Conservation (phyloP, 1,140 invertebrate genomes). For the Drosophila rufa region DNA sequence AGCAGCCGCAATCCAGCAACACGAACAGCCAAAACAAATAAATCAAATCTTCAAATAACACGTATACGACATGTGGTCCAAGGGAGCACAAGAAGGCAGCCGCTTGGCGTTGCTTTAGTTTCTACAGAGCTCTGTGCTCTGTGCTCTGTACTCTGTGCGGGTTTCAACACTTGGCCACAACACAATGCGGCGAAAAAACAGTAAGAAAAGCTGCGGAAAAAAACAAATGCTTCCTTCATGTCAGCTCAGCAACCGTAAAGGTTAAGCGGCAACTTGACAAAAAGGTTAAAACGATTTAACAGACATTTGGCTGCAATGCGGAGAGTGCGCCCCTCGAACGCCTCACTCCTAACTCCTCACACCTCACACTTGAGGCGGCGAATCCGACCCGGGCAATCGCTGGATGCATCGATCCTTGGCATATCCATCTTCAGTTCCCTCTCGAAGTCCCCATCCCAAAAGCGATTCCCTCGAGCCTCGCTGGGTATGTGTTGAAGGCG, state of each 20-base stretch:
- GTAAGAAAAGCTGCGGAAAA: constrained; percentile 21
- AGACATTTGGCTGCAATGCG: constrained; percentile 69
- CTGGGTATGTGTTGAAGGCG: constrained; percentile 62
- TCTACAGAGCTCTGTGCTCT: constrained; percentile 49
- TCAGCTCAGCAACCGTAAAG: constrained; percentile 78
- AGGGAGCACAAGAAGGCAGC: constrained; percentile 25
- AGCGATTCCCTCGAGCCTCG: constrained; percentile 12
- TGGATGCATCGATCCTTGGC: constrained; percentile 62
- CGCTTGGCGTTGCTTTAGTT: constrained; percentile 49
- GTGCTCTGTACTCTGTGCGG: constrained; percentile 26
- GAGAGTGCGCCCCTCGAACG: constrained; percentile 34
- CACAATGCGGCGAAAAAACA: constrained; percentile 45
- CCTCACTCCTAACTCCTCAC: constrained; percentile 6
- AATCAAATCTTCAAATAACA: constrained; percentile 77
- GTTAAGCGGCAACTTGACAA: constrained; percentile 83
- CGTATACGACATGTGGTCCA: constrained; percentile 66
- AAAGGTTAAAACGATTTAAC: constrained; percentile 83
- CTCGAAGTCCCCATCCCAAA: not conserved
- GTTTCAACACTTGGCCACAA: constrained; percentile 64
- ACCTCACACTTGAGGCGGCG: constrained; percentile 12
- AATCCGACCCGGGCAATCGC: constrained; percentile 43
- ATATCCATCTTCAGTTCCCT: constrained; percentile 15
- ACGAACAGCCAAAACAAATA: constrained; percentile 72
- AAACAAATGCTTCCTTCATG: constrained; percentile 80
- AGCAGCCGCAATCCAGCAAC: constrained; percentile 44